Evolutionary conservation across 1,140 invertebrate species (phyloP).

Genomic region (Apis dorsata): DNA sequence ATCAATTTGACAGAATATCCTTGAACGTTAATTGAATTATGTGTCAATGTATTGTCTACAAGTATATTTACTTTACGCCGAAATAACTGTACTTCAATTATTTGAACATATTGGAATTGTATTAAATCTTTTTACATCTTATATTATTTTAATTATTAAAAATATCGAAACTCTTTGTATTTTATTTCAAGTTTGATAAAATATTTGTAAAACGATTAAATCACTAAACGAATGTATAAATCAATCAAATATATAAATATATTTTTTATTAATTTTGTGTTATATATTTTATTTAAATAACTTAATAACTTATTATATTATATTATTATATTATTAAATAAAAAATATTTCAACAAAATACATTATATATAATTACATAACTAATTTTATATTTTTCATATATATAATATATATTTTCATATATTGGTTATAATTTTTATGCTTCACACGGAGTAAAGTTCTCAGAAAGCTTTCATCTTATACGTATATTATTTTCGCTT

Average conservation of each 20-base stretch:
- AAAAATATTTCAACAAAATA: background rate
- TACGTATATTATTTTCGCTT: constrained; percentile 38
- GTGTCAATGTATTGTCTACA: background rate
- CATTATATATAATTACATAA: background rate
- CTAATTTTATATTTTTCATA: constrained; percentile 20
- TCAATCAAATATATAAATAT: background rate
- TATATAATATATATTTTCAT: too few relatives aligned
- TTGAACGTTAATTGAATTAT: constrained; percentile 21
- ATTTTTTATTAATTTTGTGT: background rate
- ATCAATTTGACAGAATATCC: background rate
- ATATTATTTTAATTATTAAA: background rate
- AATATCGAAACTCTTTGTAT: background rate
- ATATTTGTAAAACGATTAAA: background rate
- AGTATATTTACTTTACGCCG: background rate
- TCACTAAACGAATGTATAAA: background rate
- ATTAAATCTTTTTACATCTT: background rate
- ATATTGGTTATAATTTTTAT: constrained; percentile 35
- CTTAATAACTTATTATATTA: too few relatives aligned
- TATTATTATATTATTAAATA: too few relatives aligned
- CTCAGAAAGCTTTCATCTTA: constrained; percentile 9
- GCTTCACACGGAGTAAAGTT: constrained; percentile 40
- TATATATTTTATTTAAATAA: background rate
- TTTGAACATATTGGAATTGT: background rate
- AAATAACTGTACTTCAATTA: background rate
- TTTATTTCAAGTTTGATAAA: too few relatives aligned